These are phyloP conservation scores for Cryptus armator DNA, from an alignment of 2,888 invertebrate species.

Conservation along the genomic window DNA sequence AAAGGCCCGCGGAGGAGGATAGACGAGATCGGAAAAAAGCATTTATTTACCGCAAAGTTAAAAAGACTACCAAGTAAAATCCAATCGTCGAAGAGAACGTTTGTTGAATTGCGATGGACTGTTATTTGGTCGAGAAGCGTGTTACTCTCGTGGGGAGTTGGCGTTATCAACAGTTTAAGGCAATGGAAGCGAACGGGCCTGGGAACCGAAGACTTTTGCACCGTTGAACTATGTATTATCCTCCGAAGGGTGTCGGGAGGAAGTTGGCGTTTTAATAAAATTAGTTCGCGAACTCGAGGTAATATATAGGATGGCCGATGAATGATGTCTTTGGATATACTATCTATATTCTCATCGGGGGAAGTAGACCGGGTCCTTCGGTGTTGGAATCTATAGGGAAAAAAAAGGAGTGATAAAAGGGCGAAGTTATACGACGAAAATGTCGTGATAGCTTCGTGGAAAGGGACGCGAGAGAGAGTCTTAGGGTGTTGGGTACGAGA, in stretches of 20 bases:
- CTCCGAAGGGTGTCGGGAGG: conserved; percentile 30
- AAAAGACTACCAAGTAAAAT: background rate
- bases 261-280: conserved; percentile 78
- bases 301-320: conserved; percentile 76
- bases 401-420: conserved; percentile 50
- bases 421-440: conserved; percentile 12
- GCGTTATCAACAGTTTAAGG: background rate
- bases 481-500: conserved; percentile 6
- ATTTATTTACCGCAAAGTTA: conserved; percentile 2
- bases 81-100: conserved; percentile 3
- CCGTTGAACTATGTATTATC: conserved; percentile 31
- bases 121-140: conserved; percentile 54
- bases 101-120: conserved; percentile 4
- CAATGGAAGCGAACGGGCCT: background rate
- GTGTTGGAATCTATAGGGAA: conserved; percentile 15
- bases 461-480: conserved; percentile 21
- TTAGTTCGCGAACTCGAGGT: conserved; percentile 77
- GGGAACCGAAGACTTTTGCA: conserved; percentile 34
- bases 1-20: background rate
- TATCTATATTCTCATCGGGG: conserved; percentile 19
- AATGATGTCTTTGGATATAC: conserved; percentile 69
- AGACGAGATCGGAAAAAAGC: background rate
- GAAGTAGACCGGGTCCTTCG: background rate
- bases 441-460: background rate
- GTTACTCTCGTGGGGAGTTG: background rate